Conservation (phyloP, 2,113 vertebrate genomes). For the Rhinopithecus roxellana region DNA sequence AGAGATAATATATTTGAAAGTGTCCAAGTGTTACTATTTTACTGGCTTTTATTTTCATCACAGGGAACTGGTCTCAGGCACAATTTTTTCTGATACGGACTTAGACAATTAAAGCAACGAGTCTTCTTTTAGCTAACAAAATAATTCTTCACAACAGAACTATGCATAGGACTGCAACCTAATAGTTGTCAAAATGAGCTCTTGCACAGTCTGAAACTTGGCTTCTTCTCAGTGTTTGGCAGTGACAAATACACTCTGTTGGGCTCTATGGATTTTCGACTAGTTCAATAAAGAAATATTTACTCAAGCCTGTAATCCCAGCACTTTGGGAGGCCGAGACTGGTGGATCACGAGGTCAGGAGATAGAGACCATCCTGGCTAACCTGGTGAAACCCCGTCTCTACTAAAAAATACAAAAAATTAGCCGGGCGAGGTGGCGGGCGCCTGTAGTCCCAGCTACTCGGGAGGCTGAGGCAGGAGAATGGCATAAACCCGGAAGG, state of each 20-base stretch:
- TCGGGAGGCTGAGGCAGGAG: no score
- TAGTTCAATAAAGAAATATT: constrained; percentile 19
- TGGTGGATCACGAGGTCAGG: no score
- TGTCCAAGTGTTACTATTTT: constrained; percentile 18
- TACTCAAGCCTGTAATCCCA: neutral
- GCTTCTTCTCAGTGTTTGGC: neutral
- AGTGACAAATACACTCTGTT: neutral
- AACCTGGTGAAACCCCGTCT: no score
- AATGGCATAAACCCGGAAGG: no score
- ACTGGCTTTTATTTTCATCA: neutral
- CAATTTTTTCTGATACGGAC: neutral
- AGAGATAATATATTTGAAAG: neutral
- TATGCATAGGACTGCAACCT: neutral
- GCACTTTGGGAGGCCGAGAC: no score
- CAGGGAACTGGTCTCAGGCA: neutral
- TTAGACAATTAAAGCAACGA: constrained; percentile 6
- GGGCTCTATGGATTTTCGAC: constrained; percentile 8
- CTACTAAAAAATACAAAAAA: no score
- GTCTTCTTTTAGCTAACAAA: neutral
- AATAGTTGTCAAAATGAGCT: neutral
- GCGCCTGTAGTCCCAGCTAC: no score
- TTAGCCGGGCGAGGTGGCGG: no score
- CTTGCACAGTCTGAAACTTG: neutral
- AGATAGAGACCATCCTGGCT: no score
- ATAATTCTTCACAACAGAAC: neutral